Conservation (phyloP, 2,888 invertebrate species). For the Leptura quadrifasciata region DNA sequence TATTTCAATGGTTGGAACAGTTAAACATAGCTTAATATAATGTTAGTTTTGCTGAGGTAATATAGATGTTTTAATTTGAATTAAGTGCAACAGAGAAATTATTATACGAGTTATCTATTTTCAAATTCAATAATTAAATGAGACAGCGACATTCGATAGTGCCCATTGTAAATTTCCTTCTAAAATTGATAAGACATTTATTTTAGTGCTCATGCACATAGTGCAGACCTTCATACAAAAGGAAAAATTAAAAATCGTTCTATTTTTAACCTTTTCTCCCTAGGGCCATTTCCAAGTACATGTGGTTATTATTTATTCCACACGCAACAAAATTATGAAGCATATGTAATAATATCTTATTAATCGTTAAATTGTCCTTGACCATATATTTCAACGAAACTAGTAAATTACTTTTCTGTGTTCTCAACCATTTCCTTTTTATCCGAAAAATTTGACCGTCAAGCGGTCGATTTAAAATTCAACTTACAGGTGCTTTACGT, state of each 20-base stretch:
- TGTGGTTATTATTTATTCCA: not conserved
- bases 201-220: not conserved
- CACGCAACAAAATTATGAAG: not conserved
- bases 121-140: too few species aligned
- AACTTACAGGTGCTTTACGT: conserved; percentile 1
- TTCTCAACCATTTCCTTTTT: conserved; percentile 24
- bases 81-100: too few species aligned
- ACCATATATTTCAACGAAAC: conserved; percentile 20
- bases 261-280: not conserved
- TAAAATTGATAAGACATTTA: too few species aligned
- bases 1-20: too few species aligned
- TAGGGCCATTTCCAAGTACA: not conserved
- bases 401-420: conserved; percentile 11
- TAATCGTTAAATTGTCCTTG: conserved; percentile 29
- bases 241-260: not conserved
- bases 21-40: too few species aligned
- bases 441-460: conserved; percentile 18
- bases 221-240: not conserved
- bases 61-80: too few species aligned
- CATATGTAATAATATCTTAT: conserved; percentile 13
- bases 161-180: too few species aligned
- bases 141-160: too few species aligned
- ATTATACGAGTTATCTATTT: too few species aligned
- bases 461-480: conserved; percentile 3
- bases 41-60: too few species aligned